Conservation (phyloP, 1,140 invertebrate species). For the Hypothenemus hampei region DNA sequence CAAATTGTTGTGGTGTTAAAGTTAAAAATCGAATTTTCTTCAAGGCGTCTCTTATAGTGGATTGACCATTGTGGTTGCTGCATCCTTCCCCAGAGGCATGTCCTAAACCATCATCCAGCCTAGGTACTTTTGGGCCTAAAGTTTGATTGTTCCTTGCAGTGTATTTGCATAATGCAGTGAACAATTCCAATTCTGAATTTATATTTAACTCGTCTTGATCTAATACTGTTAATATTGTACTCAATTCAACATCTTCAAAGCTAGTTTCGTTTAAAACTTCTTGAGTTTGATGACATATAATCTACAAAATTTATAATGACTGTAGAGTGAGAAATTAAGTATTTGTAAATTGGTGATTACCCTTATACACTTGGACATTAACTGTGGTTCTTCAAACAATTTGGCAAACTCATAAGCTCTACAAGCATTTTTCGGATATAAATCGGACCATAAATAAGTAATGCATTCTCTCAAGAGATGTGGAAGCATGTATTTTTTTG, state of each 20-base stretch:
- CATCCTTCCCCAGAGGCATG: slow-evolving; percentile 30
- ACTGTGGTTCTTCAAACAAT: slow-evolving; percentile 71
- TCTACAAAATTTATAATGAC: slow-evolving; percentile 44
- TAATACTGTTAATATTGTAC: slow-evolving; percentile 67
- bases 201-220: slow-evolving; percentile 68
- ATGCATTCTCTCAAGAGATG: slow-evolving; percentile 75
- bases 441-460: slow-evolving; percentile 71
- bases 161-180: slow-evolving; percentile 66
- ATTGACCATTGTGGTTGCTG: slow-evolving; percentile 29
- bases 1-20: slow-evolving; percentile 72
- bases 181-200: slow-evolving; percentile 68
- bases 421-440: slow-evolving; percentile 74
- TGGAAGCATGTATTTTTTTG: slow-evolving; percentile 83
- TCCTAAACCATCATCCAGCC: slow-evolving; percentile 40
- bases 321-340: not conserved
- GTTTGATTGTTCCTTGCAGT: slow-evolving; percentile 48
- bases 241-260: slow-evolving; percentile 69
- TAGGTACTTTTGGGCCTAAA: slow-evolving; percentile 44
- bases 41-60: slow-evolving; percentile 48
- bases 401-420: slow-evolving; percentile 80
- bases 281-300: slow-evolving; percentile 69
- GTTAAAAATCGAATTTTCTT: slow-evolving; percentile 71
- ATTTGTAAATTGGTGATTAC: slow-evolving; percentile 42
- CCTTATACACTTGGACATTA: slow-evolving; percentile 75
- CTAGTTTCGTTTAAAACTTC: slow-evolving; percentile 67